Conservation (phyloP, 64 coral and sea anemone genomes). For the Catalaphyllia jardinei region DNA sequence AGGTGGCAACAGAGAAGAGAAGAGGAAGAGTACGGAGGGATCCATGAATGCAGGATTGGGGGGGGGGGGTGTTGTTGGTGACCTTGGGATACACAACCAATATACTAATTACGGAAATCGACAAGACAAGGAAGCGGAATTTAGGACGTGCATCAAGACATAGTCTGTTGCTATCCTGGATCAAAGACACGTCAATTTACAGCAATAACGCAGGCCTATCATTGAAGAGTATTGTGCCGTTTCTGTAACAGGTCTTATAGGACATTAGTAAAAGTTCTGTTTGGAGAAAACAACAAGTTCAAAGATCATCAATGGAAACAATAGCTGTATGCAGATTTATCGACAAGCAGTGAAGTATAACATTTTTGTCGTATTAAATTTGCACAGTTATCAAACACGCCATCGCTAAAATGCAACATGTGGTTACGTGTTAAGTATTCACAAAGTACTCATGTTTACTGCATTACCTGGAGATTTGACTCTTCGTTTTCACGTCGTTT, state of each 20-base stretch:
- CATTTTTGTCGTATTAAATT: not conserved
- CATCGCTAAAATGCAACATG: not conserved
- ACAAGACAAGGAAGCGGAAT: too few species aligned
- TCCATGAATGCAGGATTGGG: too few species aligned
- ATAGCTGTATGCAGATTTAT: not conserved
- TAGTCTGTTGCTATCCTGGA: too few species aligned
- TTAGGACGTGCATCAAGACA: too few species aligned
- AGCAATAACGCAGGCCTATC: too few species aligned
- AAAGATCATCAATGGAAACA: constrained; percentile 3
- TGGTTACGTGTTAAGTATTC: constrained; percentile 17
- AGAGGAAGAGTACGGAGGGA: too few species aligned
- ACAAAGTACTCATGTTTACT: not conserved
- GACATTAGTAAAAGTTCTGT: not conserved
- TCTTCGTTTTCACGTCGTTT: constrained; percentile 10
- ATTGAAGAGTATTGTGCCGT: too few species aligned
- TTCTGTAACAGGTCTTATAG: not conserved
- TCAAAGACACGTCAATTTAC: too few species aligned
- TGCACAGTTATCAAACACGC: constrained; percentile 1
- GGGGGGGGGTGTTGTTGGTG: too few species aligned
- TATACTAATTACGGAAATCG: too few species aligned
- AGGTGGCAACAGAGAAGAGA: too few species aligned
- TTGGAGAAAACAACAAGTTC: not conserved
- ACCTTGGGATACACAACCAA: too few species aligned
- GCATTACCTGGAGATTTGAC: not conserved
- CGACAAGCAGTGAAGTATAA: not conserved